Conservation (phyloP, 1,140 invertebrate genomes). For the Heliconius hewitsoni region DNA sequence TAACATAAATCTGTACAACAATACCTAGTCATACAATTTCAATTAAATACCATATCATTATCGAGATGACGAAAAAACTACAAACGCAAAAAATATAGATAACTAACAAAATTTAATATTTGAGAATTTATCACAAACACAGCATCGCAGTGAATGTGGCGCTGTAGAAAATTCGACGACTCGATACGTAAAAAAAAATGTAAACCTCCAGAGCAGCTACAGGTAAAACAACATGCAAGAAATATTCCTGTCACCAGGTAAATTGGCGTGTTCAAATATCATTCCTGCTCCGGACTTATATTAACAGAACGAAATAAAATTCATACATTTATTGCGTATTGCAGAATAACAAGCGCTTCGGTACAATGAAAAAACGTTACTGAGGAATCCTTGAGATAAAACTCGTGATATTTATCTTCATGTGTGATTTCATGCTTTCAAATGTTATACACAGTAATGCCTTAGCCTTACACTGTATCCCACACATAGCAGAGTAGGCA, state of each 20-base stretch:
- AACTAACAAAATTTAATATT: not conserved
- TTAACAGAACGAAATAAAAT: slow-evolving; percentile 40
- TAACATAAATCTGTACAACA: no score
- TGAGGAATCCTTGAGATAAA: not conserved
- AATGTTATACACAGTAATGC: not conserved
- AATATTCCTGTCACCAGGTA: slow-evolving; percentile 38
- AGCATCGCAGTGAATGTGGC: slow-evolving; percentile 21
- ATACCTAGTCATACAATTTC: no score
- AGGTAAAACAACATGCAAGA: slow-evolving; percentile 30
- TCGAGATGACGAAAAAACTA: not conserved
- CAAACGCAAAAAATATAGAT: not conserved
- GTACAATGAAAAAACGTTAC: slow-evolving; percentile 15
- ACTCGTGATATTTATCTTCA: slow-evolving; percentile 10
- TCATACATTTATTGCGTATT: slow-evolving; percentile 33
- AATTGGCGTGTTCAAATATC: slow-evolving; percentile 44
- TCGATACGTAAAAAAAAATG: slow-evolving; percentile 24
- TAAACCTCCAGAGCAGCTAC: slow-evolving; percentile 21
- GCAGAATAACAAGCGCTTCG: slow-evolving; percentile 31
- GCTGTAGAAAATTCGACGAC: not conserved
- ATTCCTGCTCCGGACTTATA: slow-evolving; percentile 43
- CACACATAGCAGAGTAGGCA: no score
- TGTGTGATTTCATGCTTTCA: not conserved
- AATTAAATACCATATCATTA: no score
- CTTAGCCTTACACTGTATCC: no score
- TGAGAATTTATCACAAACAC: slow-evolving; percentile 14